Percentiles rank a stretch among this genome's conserved stretches.
Conservation (phyloP, 2,797 vertebrate genomes). For the Microctenopoma steveboyesi region DNA sequence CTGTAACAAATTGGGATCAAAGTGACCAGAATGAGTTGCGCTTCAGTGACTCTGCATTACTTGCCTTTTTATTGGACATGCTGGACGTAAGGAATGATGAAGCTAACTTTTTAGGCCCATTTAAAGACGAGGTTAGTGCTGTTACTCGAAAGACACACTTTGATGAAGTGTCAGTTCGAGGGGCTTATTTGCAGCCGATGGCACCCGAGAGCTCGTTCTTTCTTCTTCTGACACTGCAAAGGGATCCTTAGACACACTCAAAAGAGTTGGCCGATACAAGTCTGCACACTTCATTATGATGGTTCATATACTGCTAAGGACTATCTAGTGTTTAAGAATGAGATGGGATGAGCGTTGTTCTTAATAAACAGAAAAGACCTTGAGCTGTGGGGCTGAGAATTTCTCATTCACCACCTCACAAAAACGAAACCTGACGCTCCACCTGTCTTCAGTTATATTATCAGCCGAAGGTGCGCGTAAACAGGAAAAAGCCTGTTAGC, state of each 20-base stretch:
- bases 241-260: conserved; percentile 37
- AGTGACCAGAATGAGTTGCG: not conserved
- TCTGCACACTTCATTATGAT: conserved; percentile 18
- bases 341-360: conserved; percentile 16
- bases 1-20: conserved; percentile 13
- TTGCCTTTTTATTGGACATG: not conserved
- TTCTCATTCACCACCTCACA: not conserved
- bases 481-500: not conserved
- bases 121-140: conserved; percentile 9
- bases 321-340: conserved; percentile 34
- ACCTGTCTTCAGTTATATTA: not conserved
- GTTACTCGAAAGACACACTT: conserved; percentile 31
- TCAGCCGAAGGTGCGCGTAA: conserved; percentile 2
- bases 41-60: not conserved
- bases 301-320: conserved; percentile 48
- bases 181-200: conserved; percentile 35
- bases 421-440: not conserved
- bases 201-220: conserved; percentile 19
- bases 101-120: conserved; percentile 18
- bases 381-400: conserved; percentile 16
- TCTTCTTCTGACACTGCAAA: conserved; percentile 7
- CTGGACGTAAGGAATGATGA: not conserved
- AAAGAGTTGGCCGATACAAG: conserved; percentile 28
- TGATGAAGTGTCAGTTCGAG: conserved; percentile 36
- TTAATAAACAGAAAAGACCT: conserved; percentile 21